Evolutionary conservation across 1,140 invertebrate species (phyloP), one percentile per base, ranked within the genome.

Genomic region (Melipona quadrifasciata): DNA sequence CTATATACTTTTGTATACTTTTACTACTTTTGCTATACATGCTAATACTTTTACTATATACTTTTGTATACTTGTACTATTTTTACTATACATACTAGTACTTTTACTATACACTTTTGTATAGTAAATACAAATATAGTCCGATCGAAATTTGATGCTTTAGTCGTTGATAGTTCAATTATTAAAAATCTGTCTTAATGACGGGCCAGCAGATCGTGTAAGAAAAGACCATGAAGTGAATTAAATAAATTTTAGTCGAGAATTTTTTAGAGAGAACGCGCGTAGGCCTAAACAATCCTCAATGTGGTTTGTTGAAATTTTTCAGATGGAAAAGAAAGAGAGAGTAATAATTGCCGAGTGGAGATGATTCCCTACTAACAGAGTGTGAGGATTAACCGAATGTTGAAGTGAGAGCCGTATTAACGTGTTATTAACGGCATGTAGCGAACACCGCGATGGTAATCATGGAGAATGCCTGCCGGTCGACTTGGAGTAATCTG

Each of bases 381-480:
- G 39, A 85, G 86, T 85, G 77, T 87, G 82, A 67, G 85, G 70
- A 75, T 87, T 79, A 87, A 80, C 83, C 86, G 72, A 80, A 65
- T 87, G 82, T 87, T 74, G 53, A 64, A 81, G 72, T 55, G 82
- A 80, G 51, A 81, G 80, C 71, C 57, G 78, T 34, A 85, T 87
- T 87, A 87, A 87, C 84, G 68, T 78, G 71, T 86, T 65, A 87
- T 86, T 87, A 87, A 87, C 86, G 78, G 34, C 74, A 87, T 87
- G 86, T 86, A 87, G 86, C 58, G 55, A 77, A 57, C 58, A 14
- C 11, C 47, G 64, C 77, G 61, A 55, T 55, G 57, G 73, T 74
- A 74, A 86, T 55, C 73, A 87, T 87, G 86, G 79, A 82, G 79
- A 21, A 74, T 61, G 16, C 1, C 10, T 84, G 31, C 61, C 14